phyloP scores from a whole-genome alignment of 2,113 vertebrate genomes.

The Rhinolophus sinicus region DNA sequence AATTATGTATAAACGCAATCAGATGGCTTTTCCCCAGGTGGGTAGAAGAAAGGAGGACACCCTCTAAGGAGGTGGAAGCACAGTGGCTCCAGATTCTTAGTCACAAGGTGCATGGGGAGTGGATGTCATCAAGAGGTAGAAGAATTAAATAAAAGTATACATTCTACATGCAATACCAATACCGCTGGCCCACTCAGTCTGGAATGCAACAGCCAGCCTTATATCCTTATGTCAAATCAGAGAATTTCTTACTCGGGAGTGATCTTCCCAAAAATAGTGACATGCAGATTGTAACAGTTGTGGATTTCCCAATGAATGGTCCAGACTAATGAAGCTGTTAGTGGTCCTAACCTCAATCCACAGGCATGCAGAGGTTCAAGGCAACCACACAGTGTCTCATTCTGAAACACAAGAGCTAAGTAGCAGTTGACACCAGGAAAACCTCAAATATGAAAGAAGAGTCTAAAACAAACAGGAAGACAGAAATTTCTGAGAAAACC shows the following conservation, averaged over 20 bases:
- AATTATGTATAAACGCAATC: neutral
- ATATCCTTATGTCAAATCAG: neutral
- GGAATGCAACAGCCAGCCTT: neutral
- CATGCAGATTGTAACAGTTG: neutral
- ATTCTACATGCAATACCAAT: accelerated
- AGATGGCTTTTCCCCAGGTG: neutral
- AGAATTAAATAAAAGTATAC: neutral
- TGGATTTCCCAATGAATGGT: neutral
- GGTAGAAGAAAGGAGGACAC: neutral
- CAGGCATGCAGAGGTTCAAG: neutral
- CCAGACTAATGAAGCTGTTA: neutral
- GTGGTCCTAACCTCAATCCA: neutral
- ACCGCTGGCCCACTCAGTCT: neutral
- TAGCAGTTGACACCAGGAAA: neutral
- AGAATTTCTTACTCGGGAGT: neutral
- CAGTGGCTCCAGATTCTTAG: neutral
- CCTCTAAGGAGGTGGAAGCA: neutral
- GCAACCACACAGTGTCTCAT: neutral
- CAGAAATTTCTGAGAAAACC: neutral
- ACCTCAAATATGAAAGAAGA: neutral
- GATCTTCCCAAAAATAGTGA: neutral
- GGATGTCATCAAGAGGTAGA: neutral
- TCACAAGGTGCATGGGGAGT: neutral
- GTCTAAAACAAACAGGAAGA: neutral
- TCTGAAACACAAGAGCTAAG: neutral